Conservation (phyloP, 1,140 invertebrate genomes). For the Drosophila kohkoa region DNA sequence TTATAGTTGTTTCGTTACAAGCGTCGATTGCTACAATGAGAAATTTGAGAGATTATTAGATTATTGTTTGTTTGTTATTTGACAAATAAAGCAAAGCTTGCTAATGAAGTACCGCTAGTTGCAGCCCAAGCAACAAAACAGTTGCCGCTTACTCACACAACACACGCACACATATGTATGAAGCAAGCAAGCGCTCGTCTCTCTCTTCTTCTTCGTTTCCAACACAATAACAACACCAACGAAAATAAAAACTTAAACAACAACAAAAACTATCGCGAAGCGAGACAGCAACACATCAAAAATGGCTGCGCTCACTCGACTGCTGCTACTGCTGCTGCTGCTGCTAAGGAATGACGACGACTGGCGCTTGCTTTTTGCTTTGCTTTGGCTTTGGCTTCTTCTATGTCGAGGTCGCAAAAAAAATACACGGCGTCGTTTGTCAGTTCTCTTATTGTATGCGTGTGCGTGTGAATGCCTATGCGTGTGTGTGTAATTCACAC, state of each 20-base stretch:
- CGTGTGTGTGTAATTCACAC: slow-evolving; percentile 40
- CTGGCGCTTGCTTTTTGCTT: slow-evolving; percentile 20
- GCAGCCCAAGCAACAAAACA: background rate
- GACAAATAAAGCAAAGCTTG: slow-evolving; percentile 5
- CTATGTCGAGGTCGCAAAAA: slow-evolving; percentile 70
- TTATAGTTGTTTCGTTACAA: slow-evolving; percentile 18
- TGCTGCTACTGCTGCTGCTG: slow-evolving; percentile 30
- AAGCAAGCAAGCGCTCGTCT: too few relatives aligned
- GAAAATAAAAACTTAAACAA: slow-evolving; percentile 29
- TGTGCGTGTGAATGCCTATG: slow-evolving; percentile 15
- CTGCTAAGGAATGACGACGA: slow-evolving; percentile 50
- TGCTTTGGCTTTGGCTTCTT: slow-evolving; percentile 60
- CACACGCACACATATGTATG: background rate
- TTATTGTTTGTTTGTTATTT: background rate
- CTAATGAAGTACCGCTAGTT: background rate
- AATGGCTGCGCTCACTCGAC: slow-evolving; percentile 45
- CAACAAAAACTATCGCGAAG: slow-evolving; percentile 26
- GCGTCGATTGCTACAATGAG: slow-evolving; percentile 18
- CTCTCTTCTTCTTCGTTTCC: slow-evolving; percentile 35
- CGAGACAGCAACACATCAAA: slow-evolving; percentile 41
- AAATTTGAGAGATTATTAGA: background rate
- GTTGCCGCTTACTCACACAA: slow-evolving; percentile 22
- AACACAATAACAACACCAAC: slow-evolving; percentile 27
- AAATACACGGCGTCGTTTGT: slow-evolving; percentile 56
- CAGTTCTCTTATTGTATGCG: slow-evolving; percentile 15